Base-by-base conservation (phyloP, 2,113 vertebrate genomes). In the Larimichthys polyactis region DNA sequence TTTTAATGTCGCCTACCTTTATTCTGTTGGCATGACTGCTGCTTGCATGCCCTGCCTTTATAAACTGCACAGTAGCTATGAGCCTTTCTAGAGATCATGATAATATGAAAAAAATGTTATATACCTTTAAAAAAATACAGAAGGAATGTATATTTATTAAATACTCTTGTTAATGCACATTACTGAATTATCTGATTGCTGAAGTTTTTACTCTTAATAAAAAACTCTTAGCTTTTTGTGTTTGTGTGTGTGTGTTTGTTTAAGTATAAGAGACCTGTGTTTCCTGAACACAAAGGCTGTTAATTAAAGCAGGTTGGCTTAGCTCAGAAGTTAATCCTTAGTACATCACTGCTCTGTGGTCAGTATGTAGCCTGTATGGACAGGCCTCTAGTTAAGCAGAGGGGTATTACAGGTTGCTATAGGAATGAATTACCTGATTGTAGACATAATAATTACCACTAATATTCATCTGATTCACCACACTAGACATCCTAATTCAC, bases 41-140 rank as follows among this genome's bases (percentile, higher is more conserved):
- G 85, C 75, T 93, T 91, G 94, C 93, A 95, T 94, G 94, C 84
- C 82, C 55, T 89, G 88, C 90, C 90, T 93, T 93, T 85, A 90
- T 87, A 49, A 91, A 74, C 67, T 85, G 78, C 85, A 87, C 87
- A 85, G 66, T 85, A 91, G 75, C 75, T 72, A 60, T 52, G 24
- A 86, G 79, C 81, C 83, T 91, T 91, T 89, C 29, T 77, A 78
- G 73, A 84, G 73, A 82, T 79, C 22, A 87, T 73, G 58, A 84
- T 84, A 49, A 58, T 48, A 63, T 71, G 71, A 43, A 40, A 29
- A 40, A 68, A 84, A 71, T 75, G 82, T 69, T 85, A 62, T 89
- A 79, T 83, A 90, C 90, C 89, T 91, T 93, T 85, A 89, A 88
- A 88, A 89, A 59, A 71, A 83, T 70, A 80, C 78, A 89, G 79